Evolutionary conservation across 2,888 invertebrate species (phyloP).

Genomic region (Anthophora plumipes): DNA sequence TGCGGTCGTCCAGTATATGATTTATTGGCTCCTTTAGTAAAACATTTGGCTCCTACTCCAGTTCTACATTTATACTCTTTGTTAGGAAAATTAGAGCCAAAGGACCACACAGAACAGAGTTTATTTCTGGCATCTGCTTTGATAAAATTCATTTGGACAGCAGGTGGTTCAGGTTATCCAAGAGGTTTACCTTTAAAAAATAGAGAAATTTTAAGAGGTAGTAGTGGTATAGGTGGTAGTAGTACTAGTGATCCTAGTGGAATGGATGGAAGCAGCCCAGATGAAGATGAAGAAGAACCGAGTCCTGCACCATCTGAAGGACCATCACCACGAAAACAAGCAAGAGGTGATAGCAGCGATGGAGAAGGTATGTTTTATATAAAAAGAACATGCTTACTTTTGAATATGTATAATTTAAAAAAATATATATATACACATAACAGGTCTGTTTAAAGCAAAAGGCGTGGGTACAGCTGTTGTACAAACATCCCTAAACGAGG

Average conservation of each 20-base stretch:
- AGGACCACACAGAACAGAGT: slow-evolving; percentile 96
- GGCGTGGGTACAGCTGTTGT: slow-evolving; percentile 84
- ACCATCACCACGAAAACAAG: slow-evolving; percentile 88
- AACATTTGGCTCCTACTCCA: slow-evolving; percentile 94
- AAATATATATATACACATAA: background rate
- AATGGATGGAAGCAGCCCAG: slow-evolving; percentile 81
- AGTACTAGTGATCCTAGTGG: slow-evolving; percentile 82
- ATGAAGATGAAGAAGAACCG: slow-evolving; percentile 82
- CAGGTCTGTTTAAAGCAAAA: slow-evolving; percentile 86
- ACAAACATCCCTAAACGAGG: slow-evolving; percentile 85
- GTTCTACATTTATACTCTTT: slow-evolving; percentile 95
- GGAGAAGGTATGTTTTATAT: slow-evolving; percentile 75
- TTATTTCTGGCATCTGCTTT: slow-evolving; percentile 95
- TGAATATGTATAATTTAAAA: background rate
- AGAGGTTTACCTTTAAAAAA: slow-evolving; percentile 78
- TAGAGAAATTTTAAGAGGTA: slow-evolving; percentile 77
- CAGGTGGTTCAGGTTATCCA: slow-evolving; percentile 86
- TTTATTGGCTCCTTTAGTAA: slow-evolving; percentile 94
- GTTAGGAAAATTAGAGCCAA: slow-evolving; percentile 94
- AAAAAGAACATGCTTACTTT: slow-evolving; percentile 49
- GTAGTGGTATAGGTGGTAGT: slow-evolving; percentile 80
- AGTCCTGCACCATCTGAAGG: slow-evolving; percentile 84
- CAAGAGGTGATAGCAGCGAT: slow-evolving; percentile 84
- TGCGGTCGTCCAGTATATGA: slow-evolving; percentile 97
- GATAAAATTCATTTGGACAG: slow-evolving; percentile 96